Evolutionary conservation across 2,888 invertebrate species (phyloP), one percentile per base, ranked within the genome.

Genomic region (Zygogramma bicolorata): DNA sequence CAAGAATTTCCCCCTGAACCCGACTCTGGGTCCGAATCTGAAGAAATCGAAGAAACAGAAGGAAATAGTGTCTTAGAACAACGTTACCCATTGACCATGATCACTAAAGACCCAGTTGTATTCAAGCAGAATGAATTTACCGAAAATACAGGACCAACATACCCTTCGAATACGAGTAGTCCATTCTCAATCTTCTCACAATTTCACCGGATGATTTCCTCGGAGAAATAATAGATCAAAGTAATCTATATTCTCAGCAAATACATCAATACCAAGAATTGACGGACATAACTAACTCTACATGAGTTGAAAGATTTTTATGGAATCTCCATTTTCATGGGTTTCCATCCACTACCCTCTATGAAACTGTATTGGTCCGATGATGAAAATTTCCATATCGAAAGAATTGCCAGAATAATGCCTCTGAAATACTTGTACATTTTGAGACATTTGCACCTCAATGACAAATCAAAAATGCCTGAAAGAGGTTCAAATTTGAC

Each of bases 391-490:
- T 63, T 80, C 27, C 69, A 72, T n/a, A 74, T 76, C 61, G n/a
- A 49, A n/a, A 76, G 46, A 62, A 78, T 80, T 65, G 59, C 70
- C 29, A 46, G 58, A 29, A 38, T 78, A 8, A 78, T 77, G 75
- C 34, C 67, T 31, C 38, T 72, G 29, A 76, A 75, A 59, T 80
- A 78, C 65, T 38, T 76, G 27, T 79, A 75, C 75, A 34, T 78
- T 15, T 18, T 76, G n/a, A 49, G 53, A 18, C 57, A 69, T 25
- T 63, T 42, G 29, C 34, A 34, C 13, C 34, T 34, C 34, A 34
- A 8, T 34, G 34, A 34, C 34, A 34, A 34, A n/a, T 65, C 65
- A 65, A 31, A 60, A 53, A 69, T 71, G 71, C 75, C 75, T 68
- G 29, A 61, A 18, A 46, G 62, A 40, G 57, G 25, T 13, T 27